Conservation (phyloP, 2,113 vertebrate genomes). For the Thermophis baileyi region DNA sequence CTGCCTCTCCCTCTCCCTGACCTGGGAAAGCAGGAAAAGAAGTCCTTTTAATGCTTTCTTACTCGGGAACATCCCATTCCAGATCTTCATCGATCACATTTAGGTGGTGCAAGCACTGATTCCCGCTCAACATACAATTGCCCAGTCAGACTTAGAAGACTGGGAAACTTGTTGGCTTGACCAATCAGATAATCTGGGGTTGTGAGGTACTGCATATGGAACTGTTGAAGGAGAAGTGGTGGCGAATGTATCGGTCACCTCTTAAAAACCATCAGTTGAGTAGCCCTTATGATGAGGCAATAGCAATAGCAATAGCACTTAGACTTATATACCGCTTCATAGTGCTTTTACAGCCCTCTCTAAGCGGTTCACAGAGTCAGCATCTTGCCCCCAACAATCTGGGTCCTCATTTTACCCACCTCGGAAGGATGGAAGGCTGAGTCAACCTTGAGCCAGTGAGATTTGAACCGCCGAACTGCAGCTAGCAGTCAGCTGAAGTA, state of each 20-base stretch:
- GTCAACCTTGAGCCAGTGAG: too few relatives aligned
- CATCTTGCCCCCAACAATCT: too few relatives aligned
- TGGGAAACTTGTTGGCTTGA: background rate
- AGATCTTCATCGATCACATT: background rate
- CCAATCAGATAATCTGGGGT: background rate
- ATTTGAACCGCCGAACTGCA: too few relatives aligned
- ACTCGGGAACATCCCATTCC: background rate
- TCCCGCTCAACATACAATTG: background rate
- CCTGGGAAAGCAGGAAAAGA: background rate
- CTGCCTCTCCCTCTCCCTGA: background rate
- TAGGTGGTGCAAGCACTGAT: background rate
- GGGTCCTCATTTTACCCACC: too few relatives aligned
- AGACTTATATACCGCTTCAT: too few relatives aligned
- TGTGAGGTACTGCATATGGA: background rate
- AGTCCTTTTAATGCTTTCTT: background rate
- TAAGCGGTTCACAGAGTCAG: too few relatives aligned
- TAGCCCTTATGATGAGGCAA: background rate
- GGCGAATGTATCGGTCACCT: background rate
- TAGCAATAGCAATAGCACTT: too few relatives aligned
- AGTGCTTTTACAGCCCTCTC: too few relatives aligned
- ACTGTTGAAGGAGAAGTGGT: background rate
- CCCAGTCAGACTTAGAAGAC: background rate
- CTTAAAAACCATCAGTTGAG: background rate
- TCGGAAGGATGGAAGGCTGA: too few relatives aligned
- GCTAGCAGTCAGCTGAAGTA: too few relatives aligned